Evolutionary conservation across 1,140 invertebrate genomes (phyloP).

Genomic region (Drosophila arawakana): DNA sequence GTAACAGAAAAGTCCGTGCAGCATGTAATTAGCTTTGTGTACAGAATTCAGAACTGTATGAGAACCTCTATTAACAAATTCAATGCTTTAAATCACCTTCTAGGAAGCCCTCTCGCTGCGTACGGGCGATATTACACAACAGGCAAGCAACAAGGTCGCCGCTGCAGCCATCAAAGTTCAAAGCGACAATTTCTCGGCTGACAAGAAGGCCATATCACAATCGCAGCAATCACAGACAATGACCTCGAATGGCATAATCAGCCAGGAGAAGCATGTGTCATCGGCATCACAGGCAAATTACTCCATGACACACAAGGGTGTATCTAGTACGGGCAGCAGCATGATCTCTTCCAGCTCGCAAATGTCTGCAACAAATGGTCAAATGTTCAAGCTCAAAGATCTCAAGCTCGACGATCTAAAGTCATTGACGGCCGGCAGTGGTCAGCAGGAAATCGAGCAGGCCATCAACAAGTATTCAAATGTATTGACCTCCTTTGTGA

Average conservation of each 20-base stretch:
- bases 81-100: slow-evolving; percentile 1
- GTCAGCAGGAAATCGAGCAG: slow-evolving; percentile 90
- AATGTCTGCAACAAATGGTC: slow-evolving; percentile 73
- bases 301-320: slow-evolving; percentile 90
- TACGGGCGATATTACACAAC: slow-evolving; percentile 92
- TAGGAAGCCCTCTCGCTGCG: slow-evolving; percentile 92
- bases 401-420: slow-evolving; percentile 92
- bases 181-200: slow-evolving; percentile 93
- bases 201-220: slow-evolving; percentile 93
- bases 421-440: slow-evolving; percentile 89
- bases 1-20: background rate
- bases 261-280: slow-evolving; percentile 87
- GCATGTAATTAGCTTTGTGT: slow-evolving; percentile 13
- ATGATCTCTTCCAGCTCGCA: slow-evolving; percentile 86
- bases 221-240: slow-evolving; percentile 93
- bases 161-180: slow-evolving; percentile 92
- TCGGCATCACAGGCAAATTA: slow-evolving; percentile 90
- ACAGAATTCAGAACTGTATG: background rate
- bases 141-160: slow-evolving; percentile 92
- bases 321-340: slow-evolving; percentile 88
- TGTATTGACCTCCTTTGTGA: slow-evolving; percentile 89
- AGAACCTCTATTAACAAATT: slow-evolving; percentile 20
- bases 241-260: slow-evolving; percentile 92
- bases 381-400: slow-evolving; percentile 62
- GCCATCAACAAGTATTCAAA: slow-evolving; percentile 93